Evolutionary conservation across 1,140 invertebrate species (phyloP).

Genomic region (Adelges cooleyi): DNA sequence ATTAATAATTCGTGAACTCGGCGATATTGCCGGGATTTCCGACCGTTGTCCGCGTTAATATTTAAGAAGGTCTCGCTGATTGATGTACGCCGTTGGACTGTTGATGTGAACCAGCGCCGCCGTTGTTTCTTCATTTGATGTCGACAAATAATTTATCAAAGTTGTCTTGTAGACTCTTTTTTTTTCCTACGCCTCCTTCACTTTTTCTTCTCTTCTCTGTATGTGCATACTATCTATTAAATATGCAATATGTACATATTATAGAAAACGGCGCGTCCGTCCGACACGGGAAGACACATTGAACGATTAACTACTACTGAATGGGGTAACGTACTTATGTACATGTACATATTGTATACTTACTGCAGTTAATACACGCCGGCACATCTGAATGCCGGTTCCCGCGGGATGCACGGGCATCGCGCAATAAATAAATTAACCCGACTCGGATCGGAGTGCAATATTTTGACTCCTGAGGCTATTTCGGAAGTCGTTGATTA

Average conservation of each 20-base stretch:
- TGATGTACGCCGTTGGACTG: constrained; percentile 24
- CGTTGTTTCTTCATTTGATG: constrained; percentile 16
- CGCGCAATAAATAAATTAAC: neutral
- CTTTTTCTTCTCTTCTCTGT: neutral
- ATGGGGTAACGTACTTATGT: too few species aligned
- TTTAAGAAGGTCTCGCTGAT: constrained; percentile 7
- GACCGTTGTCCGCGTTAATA: constrained; percentile 15
- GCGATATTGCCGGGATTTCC: constrained; percentile 8
- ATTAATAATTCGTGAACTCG: constrained; percentile 19
- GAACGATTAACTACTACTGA: neutral
- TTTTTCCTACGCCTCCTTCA: neutral
- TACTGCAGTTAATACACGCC: too few species aligned
- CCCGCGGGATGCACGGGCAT: too few species aligned
- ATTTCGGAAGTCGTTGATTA: neutral
- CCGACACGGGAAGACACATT: neutral
- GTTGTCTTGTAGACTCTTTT: neutral
- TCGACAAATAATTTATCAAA: constrained; percentile 23
- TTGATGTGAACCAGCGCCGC: constrained; percentile 16
- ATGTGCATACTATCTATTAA: too few species aligned
- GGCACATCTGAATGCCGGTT: too few species aligned
- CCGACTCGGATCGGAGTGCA: neutral
- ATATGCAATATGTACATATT: too few species aligned
- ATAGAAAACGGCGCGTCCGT: neutral
- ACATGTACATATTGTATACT: too few species aligned
- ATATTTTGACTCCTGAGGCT: too few species aligned